Evolutionary conservation across 1,140 invertebrate species (phyloP), one percentile per base, ranked within the genome.

Genomic region (Agrilus planipennis): DNA sequence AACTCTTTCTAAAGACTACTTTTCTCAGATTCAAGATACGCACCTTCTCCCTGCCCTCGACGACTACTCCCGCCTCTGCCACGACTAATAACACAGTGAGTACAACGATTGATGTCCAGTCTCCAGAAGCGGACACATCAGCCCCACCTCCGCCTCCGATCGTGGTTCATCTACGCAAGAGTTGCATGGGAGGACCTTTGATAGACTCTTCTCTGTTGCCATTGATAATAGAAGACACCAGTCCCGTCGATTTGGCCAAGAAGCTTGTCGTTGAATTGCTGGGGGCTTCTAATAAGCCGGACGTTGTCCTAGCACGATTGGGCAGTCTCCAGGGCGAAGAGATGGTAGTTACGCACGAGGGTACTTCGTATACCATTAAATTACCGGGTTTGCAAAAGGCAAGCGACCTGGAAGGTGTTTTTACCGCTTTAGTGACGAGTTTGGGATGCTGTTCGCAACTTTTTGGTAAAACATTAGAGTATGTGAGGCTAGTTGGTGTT

Each of bases 121-220:
- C 53, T 18, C 55, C 55, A n/a, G 60, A 62, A 50, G 58, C 58
- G 10, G 60, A 62, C 31, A 62, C 60, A 18, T 69, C 70, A 18
- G 65, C 64, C 16, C 62, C 65, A 31, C 65, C 69, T 11, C 55
- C 60, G 41, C 63, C 62, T 18, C 62, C 55, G 20, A 55, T 54
- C 9, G 32, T 47, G 18, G 49, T 58, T 10, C 60, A 70, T 40
- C 60, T 70, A 39, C 56, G 62, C 41, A 65, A 62, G 45, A 58
- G 57, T 21, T 71, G 69, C 48, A 57, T 56, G 29, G 65, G 64
- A 9, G 69, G 69, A 7, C 63, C 63, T 12, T 60, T 66, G 7
- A 58, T 71, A 17, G 67, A 67, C 42, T 56, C 60, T 19, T 44
- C 54, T 3, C 62, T 60, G 37, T 41, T 71, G 28, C 59, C 66